phyloP scores from a whole-genome alignment of 1,140 invertebrate genomes.

The Piezodorus guildinii region DNA sequence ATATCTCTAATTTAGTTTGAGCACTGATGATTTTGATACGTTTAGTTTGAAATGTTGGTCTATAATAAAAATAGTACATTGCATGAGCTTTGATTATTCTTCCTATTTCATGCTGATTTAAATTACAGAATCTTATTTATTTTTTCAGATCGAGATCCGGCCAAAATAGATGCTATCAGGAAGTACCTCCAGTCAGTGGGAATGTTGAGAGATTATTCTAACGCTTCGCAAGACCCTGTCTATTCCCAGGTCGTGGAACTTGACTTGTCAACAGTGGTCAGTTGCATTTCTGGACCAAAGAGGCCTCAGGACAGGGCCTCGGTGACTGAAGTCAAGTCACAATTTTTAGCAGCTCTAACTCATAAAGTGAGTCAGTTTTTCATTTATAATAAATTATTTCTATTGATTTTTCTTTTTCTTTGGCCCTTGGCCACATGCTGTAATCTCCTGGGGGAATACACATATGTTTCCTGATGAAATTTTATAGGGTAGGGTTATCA shows the following conservation, averaged over 20 bases:
- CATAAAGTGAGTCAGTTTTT: slow-evolving; percentile 59
- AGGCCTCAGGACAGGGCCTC: slow-evolving; percentile 91
- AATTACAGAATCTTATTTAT: slow-evolving; percentile 9
- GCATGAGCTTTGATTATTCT: too few relatives aligned
- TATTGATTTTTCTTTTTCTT: too few relatives aligned
- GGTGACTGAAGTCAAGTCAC: slow-evolving; percentile 77
- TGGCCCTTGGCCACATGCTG: too few relatives aligned
- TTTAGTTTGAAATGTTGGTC: too few relatives aligned
- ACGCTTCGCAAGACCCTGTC: slow-evolving; percentile 66
- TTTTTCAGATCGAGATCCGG: slow-evolving; percentile 62
- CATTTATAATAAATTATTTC: too few relatives aligned
- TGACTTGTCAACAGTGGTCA: slow-evolving; percentile 78
- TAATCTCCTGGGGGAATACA: too few relatives aligned
- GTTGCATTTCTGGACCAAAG: slow-evolving; percentile 93
- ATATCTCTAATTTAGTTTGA: too few relatives aligned
- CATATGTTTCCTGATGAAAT: too few relatives aligned
- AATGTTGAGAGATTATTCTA: slow-evolving; percentile 75
- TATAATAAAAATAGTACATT: too few relatives aligned
- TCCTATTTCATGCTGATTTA: too few relatives aligned
- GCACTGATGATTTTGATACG: too few relatives aligned
- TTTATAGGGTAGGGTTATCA: too few relatives aligned
- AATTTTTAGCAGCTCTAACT: slow-evolving; percentile 77
- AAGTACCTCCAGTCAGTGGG: slow-evolving; percentile 68
- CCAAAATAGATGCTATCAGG: slow-evolving; percentile 74
- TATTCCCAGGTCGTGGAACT: slow-evolving; percentile 81